phyloP scores from a whole-genome alignment of 2,113 vertebrate species.

The Panthera leo region DNA sequence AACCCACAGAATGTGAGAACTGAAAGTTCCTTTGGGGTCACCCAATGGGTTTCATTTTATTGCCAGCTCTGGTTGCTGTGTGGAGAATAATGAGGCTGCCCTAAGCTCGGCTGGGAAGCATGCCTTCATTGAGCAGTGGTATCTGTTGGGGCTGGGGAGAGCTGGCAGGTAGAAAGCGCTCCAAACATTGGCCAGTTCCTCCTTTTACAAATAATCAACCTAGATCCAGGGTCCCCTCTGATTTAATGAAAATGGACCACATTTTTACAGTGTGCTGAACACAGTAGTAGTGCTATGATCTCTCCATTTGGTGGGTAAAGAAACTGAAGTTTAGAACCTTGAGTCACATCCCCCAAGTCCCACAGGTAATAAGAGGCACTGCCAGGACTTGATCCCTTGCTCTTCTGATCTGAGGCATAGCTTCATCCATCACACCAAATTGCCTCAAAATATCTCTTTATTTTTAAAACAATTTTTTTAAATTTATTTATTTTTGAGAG shows the following conservation, averaged over 20 bases:
- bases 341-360: background rate
- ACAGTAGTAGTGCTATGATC: fast-evolving
- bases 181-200: background rate
- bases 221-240: background rate
- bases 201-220: background rate
- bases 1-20: background rate
- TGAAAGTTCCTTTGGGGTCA: background rate
- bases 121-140: background rate
- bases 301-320: background rate
- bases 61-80: background rate
- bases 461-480: too few relatives aligned
- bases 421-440: background rate
- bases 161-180: background rate
- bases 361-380: background rate
- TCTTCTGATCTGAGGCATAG: background rate
- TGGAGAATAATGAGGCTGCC: background rate
- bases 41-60: background rate
- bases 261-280: background rate
- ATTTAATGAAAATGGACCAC: background rate
- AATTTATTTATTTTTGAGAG: too few relatives aligned
- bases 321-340: background rate
- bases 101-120: background rate
- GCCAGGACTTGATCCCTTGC: background rate
- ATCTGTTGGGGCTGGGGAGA: background rate
- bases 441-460: background rate